Conservation (phyloP, 1,140 invertebrate genomes). For the Drosophila varians region DNA sequence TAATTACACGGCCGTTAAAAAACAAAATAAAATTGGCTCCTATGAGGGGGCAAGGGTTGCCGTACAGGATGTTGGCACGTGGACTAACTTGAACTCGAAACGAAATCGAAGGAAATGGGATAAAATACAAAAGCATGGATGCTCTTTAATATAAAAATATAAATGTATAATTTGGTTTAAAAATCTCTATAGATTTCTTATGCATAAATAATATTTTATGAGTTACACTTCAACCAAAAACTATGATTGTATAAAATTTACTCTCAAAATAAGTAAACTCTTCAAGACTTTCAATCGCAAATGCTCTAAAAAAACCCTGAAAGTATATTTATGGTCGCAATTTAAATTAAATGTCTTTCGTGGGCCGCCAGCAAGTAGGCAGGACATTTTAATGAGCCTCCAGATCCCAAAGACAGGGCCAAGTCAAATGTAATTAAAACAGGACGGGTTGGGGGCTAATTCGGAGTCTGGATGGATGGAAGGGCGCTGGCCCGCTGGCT, state of each 20-base stretch:
- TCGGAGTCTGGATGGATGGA: not conserved
- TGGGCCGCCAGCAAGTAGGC: constrained; percentile 50
- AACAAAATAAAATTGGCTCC: constrained; percentile 62
- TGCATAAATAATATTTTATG: too few species aligned
- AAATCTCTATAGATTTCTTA: too few species aligned
- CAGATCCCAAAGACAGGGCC: constrained; percentile 26
- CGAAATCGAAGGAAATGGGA: not conserved
- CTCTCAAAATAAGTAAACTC: not conserved
- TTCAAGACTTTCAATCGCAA: not conserved
- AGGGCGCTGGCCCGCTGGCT: too few species aligned
- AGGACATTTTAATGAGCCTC: constrained; percentile 66
- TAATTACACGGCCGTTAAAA: constrained; percentile 67
- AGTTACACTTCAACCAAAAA: too few species aligned
- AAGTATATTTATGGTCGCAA: constrained; percentile 64
- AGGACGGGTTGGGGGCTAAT: constrained; percentile 28
- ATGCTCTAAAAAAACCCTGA: not conserved
- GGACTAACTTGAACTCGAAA: constrained; percentile 44
- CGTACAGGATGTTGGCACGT: constrained; percentile 63
- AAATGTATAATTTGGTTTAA: too few species aligned
- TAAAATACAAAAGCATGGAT: not conserved
- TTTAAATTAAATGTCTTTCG: constrained; percentile 67
- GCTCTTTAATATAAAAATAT: not conserved
- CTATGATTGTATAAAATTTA: too few species aligned
- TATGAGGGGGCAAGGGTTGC: constrained; percentile 27
- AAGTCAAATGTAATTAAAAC: constrained; percentile 70